These are phyloP conservation scores for Macrochelys suwanniensis DNA, from an alignment of 2,797 vertebrate genomes.

Conservation along the genomic window DNA sequence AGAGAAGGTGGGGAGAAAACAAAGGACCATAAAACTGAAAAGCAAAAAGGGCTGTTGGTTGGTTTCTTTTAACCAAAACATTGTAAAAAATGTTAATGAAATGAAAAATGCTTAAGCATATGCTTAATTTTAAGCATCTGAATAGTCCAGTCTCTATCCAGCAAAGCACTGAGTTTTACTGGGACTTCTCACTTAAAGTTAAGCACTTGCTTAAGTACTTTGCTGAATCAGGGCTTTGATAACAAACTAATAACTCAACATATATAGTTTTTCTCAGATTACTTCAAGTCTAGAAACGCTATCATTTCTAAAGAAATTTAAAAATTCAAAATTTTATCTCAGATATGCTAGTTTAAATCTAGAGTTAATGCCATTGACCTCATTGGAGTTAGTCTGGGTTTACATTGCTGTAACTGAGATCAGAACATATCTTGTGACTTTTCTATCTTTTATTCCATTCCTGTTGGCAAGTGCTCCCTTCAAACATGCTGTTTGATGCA, in stretches of 20 bases:
- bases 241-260: background rate
- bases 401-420: background rate
- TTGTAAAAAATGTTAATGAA: background rate
- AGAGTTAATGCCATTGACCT: background rate
- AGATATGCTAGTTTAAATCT: background rate
- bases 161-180: background rate
- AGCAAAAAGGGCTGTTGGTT: background rate
- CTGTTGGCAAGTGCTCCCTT: background rate
- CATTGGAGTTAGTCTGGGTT: background rate
- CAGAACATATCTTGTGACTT: background rate
- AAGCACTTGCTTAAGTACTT: conserved; percentile 40
- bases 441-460: background rate
- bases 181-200: conserved; percentile 8
- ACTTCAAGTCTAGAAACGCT: background rate
- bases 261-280: conserved; percentile 21
- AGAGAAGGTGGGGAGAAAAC: background rate
- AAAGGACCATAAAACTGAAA: background rate
- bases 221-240: background rate
- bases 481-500: background rate
- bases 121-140: background rate
- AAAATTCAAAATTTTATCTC: conserved; percentile 16
- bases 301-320: background rate
- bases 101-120: background rate
- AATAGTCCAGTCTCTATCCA: background rate
- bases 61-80: conserved; percentile 11